Evolutionary conservation across 2,888 invertebrate species (phyloP), one percentile per base, ranked within the genome.

Genomic region (Pasiphila rectangulata): DNA sequence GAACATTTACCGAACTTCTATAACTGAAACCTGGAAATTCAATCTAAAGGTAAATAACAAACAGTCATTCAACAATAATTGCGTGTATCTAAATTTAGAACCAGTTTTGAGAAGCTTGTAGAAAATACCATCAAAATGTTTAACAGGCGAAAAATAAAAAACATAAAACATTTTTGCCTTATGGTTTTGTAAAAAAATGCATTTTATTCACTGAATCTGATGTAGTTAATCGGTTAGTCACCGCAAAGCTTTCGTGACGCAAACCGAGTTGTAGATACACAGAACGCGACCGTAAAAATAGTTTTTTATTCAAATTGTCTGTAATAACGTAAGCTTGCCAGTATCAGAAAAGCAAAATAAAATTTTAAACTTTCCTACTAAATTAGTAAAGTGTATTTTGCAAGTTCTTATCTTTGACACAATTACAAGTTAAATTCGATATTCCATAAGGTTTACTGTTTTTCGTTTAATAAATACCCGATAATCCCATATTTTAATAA

Each of bases 191-290:
- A 32, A 19, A 38, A 50, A 46, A 42, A 42, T n/a, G 27, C 38
- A 41, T 32, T 37, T 41, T 46, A 48, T 51, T 15, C 37, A 36
- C 48, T 15, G 24, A 44, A 51, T 50, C 32, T 16, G 35, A 27
- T 46, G 44, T 42, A 43, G 19, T 43, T 47, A 55, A 51, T 53
- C 46, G 55, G 45, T 54, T 55, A 55, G 55, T 54, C 53, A 57
- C 42, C 49, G 38, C 32, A 27, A 36, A 42, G 47, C 27, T 53
- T 21, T 52, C 46, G 47, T 54, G 56, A 56, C 54, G 49, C 40
- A 36, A 38, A 51, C 30, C 17, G 20, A 35, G 38, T 42, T 41
- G 23, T 29, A n/a, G n/a, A n/a, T n/a, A 37, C 19, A 21, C 23
- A 46, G 51, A 53, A 50, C 49, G 38, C 49, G 39, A 44, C 41